These are phyloP conservation scores for Acanthococcus lagerstroemiae DNA, from an alignment of 2,888 invertebrate species.

Conservation along the genomic window DNA sequence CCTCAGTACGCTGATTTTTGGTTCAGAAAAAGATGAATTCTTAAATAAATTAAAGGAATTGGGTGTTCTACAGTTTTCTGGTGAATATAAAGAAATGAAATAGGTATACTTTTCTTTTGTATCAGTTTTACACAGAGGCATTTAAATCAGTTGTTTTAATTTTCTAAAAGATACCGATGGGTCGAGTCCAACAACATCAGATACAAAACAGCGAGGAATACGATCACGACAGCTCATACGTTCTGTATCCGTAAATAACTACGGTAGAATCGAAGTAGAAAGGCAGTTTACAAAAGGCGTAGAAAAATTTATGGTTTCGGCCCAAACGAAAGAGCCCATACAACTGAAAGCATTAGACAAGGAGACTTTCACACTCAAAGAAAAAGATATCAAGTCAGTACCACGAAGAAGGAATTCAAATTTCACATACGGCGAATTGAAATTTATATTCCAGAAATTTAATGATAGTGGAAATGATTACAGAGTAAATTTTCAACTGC, in stretches of 20 bases:
- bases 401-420: background rate
- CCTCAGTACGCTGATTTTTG: background rate
- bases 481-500: conserved; percentile 21
- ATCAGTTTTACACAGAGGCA: background rate
- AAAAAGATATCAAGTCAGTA: conserved; percentile 10
- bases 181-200: too few species aligned
- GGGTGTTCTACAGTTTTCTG: conserved; percentile 1
- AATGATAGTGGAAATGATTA: background rate
- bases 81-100: background rate
- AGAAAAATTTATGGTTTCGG: conserved; percentile 5
- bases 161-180: too few species aligned
- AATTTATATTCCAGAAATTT: background rate
- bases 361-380: conserved; percentile 10
- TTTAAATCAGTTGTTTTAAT: too few species aligned
- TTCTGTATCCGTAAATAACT: conserved; percentile 10
- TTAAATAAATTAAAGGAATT: conserved; percentile 11
- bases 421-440: background rate
- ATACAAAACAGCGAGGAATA: background rate
- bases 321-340: conserved; percentile 9
- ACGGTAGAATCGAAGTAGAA: conserved; percentile 17
- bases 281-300: conserved; percentile 13
- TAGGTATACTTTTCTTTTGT: background rate
- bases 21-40: background rate
- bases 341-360: conserved; percentile 10
- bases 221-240: conserved; percentile 3